Conservation (phyloP, 2,797 vertebrate genomes). For the Lophotriccus pileatus region DNA sequence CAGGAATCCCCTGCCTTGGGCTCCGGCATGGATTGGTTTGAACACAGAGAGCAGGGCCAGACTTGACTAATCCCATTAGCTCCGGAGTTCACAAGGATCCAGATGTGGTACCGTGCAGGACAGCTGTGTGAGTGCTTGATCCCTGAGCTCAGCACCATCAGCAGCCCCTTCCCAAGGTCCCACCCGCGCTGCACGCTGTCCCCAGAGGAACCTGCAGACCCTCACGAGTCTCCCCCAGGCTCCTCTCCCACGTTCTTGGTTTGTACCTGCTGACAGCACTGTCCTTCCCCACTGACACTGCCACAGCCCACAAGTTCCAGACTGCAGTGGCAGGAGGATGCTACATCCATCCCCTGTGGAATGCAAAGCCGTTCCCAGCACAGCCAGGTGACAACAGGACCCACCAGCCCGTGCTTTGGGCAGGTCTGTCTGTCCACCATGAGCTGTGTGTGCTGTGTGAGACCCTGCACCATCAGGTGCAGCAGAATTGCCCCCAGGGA, state of each 20-base stretch:
- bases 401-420: accelerated
- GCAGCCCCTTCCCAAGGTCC: neutral
- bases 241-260: accelerated
- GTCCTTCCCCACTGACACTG: neutral
- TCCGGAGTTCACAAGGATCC: neutral
- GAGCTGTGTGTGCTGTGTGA: accelerated
- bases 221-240: neutral
- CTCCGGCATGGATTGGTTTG: neutral
- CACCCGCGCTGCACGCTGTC: accelerated
- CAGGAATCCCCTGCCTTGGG: neutral
- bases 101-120: accelerated
- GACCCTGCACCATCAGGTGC: accelerated
- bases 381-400: neutral
- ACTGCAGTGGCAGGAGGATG: neutral
- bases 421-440: accelerated
- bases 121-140: neutral
- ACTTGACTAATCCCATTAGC: neutral
- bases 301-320: accelerated
- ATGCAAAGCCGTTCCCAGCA: neutral
- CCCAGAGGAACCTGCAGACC: neutral
- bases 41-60: neutral
- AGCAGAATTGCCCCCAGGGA: neutral
- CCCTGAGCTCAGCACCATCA: accelerated
- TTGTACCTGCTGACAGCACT: neutral
- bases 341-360: accelerated